Conservation (phyloP, 2,888 invertebrate genomes). For the Neoascia interrupta region DNA sequence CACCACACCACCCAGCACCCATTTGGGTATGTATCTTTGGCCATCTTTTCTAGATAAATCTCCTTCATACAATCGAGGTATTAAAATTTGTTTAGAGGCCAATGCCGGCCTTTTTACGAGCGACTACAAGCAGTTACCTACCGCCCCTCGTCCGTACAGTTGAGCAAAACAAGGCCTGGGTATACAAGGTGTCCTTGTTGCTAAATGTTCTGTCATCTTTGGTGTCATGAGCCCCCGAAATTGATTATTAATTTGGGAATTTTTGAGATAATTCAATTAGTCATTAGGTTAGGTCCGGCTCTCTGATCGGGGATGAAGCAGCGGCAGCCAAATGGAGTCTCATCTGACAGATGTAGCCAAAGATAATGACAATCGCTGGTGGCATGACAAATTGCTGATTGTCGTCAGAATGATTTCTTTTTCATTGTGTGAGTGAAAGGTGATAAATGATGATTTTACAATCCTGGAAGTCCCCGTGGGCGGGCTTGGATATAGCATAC, state of each 20-base stretch:
- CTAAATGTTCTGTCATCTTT: constrained; percentile 57
- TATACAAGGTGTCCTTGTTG: neutral
- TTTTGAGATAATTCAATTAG: constrained; percentile 58
- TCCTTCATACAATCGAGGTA: neutral
- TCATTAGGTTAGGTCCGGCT: constrained; percentile 28
- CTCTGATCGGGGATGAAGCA: neutral
- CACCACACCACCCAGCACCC: neutral
- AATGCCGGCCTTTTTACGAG: constrained; percentile 17
- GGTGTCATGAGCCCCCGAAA: constrained; percentile 49
- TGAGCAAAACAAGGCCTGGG: neutral
- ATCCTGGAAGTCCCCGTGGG: neutral
- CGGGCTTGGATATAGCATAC: no score
- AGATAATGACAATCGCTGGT: constrained; percentile 44
- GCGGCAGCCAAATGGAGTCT: neutral
- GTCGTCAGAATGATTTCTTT: constrained; percentile 49
- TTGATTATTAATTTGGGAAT: constrained; percentile 62
- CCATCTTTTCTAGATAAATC: constrained; percentile 15
- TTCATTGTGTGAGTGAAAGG: constrained; percentile 44
- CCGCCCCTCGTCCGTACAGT: neutral
- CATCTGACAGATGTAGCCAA: constrained; percentile 13
- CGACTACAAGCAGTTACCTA: neutral
- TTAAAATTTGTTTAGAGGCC: constrained; percentile 42
- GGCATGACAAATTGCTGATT: constrained; percentile 53
- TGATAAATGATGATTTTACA: constrained; percentile 54
- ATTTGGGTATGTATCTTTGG: neutral